Conservation (phyloP, 1,140 invertebrate genomes). For the Popillia japonica region DNA sequence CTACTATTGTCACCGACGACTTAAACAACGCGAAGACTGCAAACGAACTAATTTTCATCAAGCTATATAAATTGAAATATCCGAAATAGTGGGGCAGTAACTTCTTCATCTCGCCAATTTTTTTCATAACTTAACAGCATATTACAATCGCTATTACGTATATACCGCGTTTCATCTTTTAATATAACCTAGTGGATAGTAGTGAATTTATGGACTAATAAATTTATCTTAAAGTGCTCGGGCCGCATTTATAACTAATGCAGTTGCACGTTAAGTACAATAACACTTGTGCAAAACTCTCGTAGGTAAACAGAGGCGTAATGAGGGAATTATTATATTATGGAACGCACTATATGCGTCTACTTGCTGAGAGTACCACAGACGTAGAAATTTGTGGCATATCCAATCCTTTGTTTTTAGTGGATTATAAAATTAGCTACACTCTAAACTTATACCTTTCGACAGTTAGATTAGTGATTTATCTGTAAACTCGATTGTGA, state of each 20-base stretch:
- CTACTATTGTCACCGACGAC: background rate
- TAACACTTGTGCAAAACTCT: no score
- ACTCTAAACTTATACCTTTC: slow-evolving; percentile 12
- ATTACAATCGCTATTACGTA: background rate
- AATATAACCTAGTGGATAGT: no score
- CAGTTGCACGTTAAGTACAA: no score
- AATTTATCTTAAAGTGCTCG: no score
- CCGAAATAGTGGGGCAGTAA: slow-evolving; percentile 29
- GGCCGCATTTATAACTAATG: no score
- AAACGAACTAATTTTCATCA: slow-evolving; percentile 12
- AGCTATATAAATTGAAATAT: background rate
- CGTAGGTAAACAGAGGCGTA: no score
- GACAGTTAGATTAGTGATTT: background rate
- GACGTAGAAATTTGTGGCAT: background rate
- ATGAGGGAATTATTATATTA: no score
- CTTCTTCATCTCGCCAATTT: background rate
- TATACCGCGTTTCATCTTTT: no score
- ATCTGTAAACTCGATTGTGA: background rate
- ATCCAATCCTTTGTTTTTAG: slow-evolving; percentile 12
- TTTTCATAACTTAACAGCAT: slow-evolving; percentile 11
- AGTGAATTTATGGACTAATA: no score
- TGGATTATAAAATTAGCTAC: background rate
- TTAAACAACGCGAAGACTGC: slow-evolving; percentile 2
- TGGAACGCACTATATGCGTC: background rate
- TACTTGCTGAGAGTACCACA: background rate